These are phyloP conservation scores for Cryptocheilus praepositus DNA, from an alignment of 2,888 invertebrate genomes.

Conservation along the genomic window DNA sequence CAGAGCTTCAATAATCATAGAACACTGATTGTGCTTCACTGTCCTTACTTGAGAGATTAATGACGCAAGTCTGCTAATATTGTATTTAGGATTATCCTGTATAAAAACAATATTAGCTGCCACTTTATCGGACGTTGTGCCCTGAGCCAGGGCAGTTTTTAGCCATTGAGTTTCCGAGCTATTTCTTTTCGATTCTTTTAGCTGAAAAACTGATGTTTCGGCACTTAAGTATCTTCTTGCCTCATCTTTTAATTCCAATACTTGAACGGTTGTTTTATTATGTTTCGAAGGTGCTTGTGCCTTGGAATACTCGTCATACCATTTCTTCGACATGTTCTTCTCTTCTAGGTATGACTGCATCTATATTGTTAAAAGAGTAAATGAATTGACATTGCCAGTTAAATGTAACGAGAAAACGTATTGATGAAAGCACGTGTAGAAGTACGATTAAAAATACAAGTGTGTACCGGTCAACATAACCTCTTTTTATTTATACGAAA, in stretches of 20 bases:
- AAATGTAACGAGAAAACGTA: too few relatives aligned
- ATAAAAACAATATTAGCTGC: conserved; percentile 89
- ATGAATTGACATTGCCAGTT: too few relatives aligned
- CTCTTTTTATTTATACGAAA: too few relatives aligned
- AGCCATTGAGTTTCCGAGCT: conserved; percentile 86
- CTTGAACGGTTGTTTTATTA: conserved; percentile 76
- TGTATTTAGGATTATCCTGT: conserved; percentile 90
- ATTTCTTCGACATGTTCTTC: conserved; percentile 72
- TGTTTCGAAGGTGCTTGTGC: conserved; percentile 50
- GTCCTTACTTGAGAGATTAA: conserved; percentile 87
- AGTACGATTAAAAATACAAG: too few relatives aligned
- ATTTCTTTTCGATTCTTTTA: conserved; percentile 74
- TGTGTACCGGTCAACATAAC: too few relatives aligned
- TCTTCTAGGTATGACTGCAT: too few relatives aligned
- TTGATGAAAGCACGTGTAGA: too few relatives aligned
- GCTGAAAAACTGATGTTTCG: conserved; percentile 77
- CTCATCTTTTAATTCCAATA: conserved; percentile 80
- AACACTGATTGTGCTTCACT: conserved; percentile 84
- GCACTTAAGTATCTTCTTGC: conserved; percentile 82
- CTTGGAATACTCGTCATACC: conserved; percentile 78
- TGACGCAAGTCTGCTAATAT: conserved; percentile 82
- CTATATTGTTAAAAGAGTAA: too few relatives aligned
- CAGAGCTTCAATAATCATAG: conserved; percentile 83
- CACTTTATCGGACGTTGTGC: conserved; percentile 89
- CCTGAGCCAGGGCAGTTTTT: conserved; percentile 85